phyloP scores from a whole-genome alignment of 2,797 vertebrate genomes.

The Ceryle rudis region DNA sequence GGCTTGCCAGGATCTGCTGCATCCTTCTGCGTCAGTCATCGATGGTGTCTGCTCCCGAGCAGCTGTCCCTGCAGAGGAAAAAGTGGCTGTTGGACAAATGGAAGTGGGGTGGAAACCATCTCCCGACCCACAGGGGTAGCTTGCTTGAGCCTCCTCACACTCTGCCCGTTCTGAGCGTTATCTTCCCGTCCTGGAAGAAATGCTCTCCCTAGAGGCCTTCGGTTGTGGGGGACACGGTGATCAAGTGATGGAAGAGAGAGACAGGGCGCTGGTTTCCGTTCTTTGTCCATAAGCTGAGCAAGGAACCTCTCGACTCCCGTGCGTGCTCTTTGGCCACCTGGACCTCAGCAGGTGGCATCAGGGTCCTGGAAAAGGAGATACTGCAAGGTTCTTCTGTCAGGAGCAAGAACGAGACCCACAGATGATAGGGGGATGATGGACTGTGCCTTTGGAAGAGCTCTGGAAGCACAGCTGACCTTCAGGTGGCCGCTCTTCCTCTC shows the following conservation, averaged over 20 bases:
- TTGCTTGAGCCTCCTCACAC: background rate
- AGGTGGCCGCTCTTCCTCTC: background rate
- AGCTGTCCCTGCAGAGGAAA: background rate
- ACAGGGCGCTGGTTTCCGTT: background rate
- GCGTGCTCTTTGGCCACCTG: background rate
- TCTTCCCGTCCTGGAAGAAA: background rate
- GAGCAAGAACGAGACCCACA: background rate
- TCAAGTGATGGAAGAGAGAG: background rate
- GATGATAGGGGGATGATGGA: accelerated
- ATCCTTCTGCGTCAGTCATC: background rate
- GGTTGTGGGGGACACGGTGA: background rate
- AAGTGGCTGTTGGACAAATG: background rate
- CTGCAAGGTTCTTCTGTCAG: background rate
- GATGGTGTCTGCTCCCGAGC: background rate
- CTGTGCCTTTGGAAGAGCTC: background rate
- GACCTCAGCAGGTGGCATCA: accelerated
- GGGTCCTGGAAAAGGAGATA: background rate
- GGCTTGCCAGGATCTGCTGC: background rate
- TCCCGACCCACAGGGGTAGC: accelerated
- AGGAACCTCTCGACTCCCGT: background rate
- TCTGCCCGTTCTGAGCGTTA: background rate
- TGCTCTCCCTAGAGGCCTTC: background rate
- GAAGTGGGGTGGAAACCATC: background rate
- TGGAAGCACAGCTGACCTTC: background rate
- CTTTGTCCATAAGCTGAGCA: background rate